Evolutionary conservation across 2,113 vertebrate species (phyloP), one percentile per base, ranked within the genome.

Genomic region (Bagarius yarrelli): DNA sequence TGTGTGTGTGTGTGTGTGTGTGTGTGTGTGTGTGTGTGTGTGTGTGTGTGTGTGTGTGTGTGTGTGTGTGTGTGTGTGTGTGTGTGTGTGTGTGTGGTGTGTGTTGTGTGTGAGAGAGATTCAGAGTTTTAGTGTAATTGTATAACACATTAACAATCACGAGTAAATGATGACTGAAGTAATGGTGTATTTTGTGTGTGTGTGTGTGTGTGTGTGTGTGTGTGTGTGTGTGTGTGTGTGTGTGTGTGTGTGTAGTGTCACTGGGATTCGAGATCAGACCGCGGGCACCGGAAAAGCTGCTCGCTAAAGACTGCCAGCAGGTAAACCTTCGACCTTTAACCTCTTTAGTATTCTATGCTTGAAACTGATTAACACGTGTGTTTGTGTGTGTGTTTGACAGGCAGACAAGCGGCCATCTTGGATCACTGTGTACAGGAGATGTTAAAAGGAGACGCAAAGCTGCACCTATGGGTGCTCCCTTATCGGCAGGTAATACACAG

Each of bases 391-490:
- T 80, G 18, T 79, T 83, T 56, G 92, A 86, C 93, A 99, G 97
- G 87, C 97, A 99, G 92, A 99, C 96, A 86, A 99, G 96, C 78
- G 93, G 97, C 84, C 97, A 99, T 90, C 95, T 99, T 84, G 97
- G 96, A 89, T 99, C 97, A 53, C 86, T 98, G 78, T 98, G 96
- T 88, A 98, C 94, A 27, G 97, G 97, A 81, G 97, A 99, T 81
- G 93, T 99, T 93, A 99, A 99, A 92, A 94, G 97, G 87, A 95
- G 97, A 90, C 94, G 97, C 84, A 98, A 98, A 91, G 97, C 96
- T 59, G 95, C 97, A 72, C 97, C 97, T 83, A 91, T 97, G 77
- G 94, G 95, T 79, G 95, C 95, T 87, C 91, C 93, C 15, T 90
- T 89, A 0, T 83, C 93, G 64, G 61, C 96, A 94, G 97, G 97